Base-by-base conservation (phyloP, 2,113 vertebrate species). In the Brachyistius frenatus region DNA sequence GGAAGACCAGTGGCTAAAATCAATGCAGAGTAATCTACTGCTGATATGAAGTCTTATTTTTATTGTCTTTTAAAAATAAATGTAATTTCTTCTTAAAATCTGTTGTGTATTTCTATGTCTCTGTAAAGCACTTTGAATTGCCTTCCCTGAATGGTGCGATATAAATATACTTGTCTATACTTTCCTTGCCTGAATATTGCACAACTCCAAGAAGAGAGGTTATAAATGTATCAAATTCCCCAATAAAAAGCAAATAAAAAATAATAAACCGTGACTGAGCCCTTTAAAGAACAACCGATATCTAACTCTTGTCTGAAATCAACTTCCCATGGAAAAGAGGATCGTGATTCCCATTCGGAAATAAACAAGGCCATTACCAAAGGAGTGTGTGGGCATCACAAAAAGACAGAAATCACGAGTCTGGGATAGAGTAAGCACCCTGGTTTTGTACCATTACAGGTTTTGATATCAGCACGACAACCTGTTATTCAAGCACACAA, bases 401-500 rank as follows among this genome's bases (percentile, higher is more conserved):
- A 88, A 69, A 81, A 71, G 78, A 75, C 63, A 72, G 36, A 81
- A 88, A 84, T 92, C 88, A 90, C 79, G 89, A 93, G 80, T 73
- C 64, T 3, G 52, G 23, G 16, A 50, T 7, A 3, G 39, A 79
- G 46, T 44, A 72, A 15, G 47, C 55, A 55, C 47, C 33, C 53
- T 39, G 50, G 62, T 66, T 53, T 81, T 31, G 44, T 70, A 61
- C 76, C 68, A 73, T 74, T 39, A 44, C 44, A 66, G 61, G 69
- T 83, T 86, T 76, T 78, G 32, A 86, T 84, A 80, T 76, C 63
- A 72, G 64, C 7, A 6, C 72, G 66, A 79, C 10, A 8, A 68
- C 66, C 77, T 81, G 47, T 90, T 79, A 90, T 91, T 86, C 7
- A 31, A n/a, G 11, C 66, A 70, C 77, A 89, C 80, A 86, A 90